phyloP scores from a whole-genome alignment of 2,113 vertebrate species.

The Bostrychus sinensis region DNA sequence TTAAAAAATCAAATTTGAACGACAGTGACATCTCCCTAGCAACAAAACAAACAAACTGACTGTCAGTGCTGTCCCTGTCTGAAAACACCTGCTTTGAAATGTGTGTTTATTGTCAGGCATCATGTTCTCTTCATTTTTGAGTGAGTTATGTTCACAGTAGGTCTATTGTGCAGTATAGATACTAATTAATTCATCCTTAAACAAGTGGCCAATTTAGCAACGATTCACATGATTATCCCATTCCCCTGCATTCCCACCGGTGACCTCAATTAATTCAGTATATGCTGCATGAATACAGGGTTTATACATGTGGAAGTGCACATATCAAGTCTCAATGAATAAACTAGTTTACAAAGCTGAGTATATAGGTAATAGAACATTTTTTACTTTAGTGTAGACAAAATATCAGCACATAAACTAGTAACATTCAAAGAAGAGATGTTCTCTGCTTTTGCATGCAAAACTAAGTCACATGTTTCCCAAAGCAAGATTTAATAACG shows the following conservation, averaged over 20 bases:
- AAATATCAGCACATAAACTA: background rate
- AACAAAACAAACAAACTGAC: conserved; percentile 9
- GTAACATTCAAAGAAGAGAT: background rate
- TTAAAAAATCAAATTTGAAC: background rate
- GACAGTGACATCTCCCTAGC: conserved; percentile 9
- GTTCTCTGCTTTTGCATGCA: too few species aligned
- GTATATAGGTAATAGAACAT: background rate
- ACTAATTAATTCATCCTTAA: background rate
- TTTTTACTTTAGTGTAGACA: too few species aligned
- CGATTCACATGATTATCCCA: background rate
- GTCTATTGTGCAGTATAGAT: background rate
- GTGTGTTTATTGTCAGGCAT: background rate
- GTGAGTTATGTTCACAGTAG: background rate
- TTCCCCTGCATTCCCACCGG: background rate
- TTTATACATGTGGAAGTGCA: background rate
- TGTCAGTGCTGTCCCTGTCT: background rate
- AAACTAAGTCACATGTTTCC: background rate
- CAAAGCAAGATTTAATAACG: background rate
- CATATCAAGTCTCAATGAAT: background rate
- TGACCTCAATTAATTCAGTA: background rate
- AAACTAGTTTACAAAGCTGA: too few species aligned
- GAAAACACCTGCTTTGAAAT: background rate
- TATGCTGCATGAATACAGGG: background rate
- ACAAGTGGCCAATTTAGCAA: background rate
- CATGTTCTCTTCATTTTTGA: too few species aligned